These are phyloP conservation scores for Meandrina meandrites DNA, from an alignment of 92 coral and sea anemone genomes.

Conservation along the genomic window DNA sequence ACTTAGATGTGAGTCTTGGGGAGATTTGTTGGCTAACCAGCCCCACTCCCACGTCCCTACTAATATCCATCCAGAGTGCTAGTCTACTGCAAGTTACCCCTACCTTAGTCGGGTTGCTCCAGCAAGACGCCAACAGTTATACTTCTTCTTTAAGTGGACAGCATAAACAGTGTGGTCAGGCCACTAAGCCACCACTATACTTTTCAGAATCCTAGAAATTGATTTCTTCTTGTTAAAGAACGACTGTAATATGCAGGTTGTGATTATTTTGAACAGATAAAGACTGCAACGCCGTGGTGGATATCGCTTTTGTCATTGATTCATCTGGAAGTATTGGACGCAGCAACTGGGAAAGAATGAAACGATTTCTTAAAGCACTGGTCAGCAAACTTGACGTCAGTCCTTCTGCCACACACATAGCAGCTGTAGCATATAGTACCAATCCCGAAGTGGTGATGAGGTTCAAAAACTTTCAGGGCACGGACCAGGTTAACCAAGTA, in stretches of 20 bases:
- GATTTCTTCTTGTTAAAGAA: too few species aligned
- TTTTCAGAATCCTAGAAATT: too few species aligned
- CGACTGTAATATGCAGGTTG: background rate
- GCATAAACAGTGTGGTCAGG: background rate
- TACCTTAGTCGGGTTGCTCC: too few species aligned
- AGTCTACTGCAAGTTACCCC: too few species aligned
- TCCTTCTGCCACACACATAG: constrained; percentile 55
- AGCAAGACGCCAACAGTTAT: too few species aligned
- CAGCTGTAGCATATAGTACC: constrained; percentile 64
- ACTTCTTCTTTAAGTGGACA: too few species aligned
- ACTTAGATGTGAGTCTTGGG: too few species aligned
- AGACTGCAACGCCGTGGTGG: constrained; percentile 55
- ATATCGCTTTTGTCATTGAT: constrained; percentile 72
- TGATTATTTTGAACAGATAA: constrained; percentile 10
- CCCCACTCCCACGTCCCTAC: too few species aligned
- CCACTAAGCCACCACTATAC: background rate
- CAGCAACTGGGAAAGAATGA: constrained; percentile 52
- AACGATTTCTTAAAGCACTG: constrained; percentile 49
- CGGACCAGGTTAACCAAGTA: constrained; percentile 30
- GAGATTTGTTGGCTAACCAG: too few species aligned
- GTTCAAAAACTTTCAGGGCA: constrained; percentile 41
- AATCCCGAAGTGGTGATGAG: constrained; percentile 50
- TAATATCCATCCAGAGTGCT: too few species aligned
- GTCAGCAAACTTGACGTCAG: constrained; percentile 58
- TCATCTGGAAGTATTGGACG: constrained; percentile 79